phyloP scores from a whole-genome alignment of 2,888 invertebrate genomes.

The Drosophila pseudotalamancana region DNA sequence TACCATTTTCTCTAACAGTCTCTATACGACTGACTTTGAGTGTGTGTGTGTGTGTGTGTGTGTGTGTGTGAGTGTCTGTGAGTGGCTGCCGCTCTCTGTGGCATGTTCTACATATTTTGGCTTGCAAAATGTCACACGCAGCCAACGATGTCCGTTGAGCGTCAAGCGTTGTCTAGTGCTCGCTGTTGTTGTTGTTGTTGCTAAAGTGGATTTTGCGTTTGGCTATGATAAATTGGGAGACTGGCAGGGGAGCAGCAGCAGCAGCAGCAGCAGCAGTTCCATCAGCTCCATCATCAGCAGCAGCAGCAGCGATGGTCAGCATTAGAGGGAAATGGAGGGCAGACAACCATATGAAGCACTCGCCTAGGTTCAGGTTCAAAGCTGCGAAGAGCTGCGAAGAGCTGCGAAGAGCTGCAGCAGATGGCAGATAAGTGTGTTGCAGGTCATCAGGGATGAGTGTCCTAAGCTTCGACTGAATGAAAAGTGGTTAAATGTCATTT shows the following conservation, averaged over 20 bases:
- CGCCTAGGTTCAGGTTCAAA: slow-evolving; percentile 19
- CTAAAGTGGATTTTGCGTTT: slow-evolving; percentile 78
- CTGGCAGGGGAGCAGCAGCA: slow-evolving; percentile 12
- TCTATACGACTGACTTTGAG: slow-evolving; percentile 10
- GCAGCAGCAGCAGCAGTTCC: neutral
- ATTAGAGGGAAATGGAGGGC: slow-evolving; percentile 27
- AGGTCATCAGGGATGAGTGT: slow-evolving; percentile 9
- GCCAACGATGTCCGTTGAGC: slow-evolving; percentile 63
- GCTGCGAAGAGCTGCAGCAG: slow-evolving; percentile 38
- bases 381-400: slow-evolving; percentile 37
- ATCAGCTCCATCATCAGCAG: neutral
- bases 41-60: slow-evolving; percentile 16
- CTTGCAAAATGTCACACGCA: slow-evolving; percentile 79
- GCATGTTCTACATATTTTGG: slow-evolving; percentile 79
- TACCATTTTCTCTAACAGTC: slow-evolving; percentile 65
- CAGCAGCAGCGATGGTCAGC: slow-evolving; percentile 36
- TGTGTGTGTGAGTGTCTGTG: slow-evolving; percentile 26
- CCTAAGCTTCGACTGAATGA: slow-evolving; percentile 45
- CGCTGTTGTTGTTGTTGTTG: slow-evolving; percentile 19
- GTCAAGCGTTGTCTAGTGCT: slow-evolving; percentile 41
- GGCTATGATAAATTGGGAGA: slow-evolving; percentile 78
- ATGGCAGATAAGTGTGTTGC: slow-evolving; percentile 18
- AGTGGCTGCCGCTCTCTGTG: slow-evolving; percentile 44
- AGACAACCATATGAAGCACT: slow-evolving; percentile 29
- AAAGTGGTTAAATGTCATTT: slow-evolving; percentile 77